Conservation (phyloP, 1,140 invertebrate genomes). For the Zaprionus ornatus region DNA sequence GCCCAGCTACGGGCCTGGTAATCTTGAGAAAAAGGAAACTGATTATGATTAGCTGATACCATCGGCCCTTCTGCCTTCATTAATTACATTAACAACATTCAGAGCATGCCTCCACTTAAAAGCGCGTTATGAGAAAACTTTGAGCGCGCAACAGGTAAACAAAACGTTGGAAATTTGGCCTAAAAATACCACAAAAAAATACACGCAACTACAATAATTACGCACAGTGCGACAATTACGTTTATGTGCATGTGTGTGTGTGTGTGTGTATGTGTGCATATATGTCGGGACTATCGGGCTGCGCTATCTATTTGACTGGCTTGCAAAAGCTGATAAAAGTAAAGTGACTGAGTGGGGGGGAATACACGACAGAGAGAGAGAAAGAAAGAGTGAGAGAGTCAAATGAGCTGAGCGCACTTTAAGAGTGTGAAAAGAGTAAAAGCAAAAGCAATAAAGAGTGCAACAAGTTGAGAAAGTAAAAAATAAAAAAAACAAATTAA, state of each 20-base stretch:
- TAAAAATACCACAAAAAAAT: constrained; percentile 38
- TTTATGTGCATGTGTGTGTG: neutral
- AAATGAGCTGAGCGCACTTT: constrained; percentile 14
- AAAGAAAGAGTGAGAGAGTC: constrained; percentile 10
- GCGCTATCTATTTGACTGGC: constrained; percentile 54
- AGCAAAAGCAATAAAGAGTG: constrained; percentile 38
- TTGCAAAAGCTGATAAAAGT: constrained; percentile 77
- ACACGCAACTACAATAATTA: constrained; percentile 38
- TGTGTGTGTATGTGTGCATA: neutral
- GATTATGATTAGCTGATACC: constrained; percentile 12
- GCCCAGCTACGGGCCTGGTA: too few species aligned
- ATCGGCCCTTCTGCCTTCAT: neutral
- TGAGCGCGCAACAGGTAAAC: constrained; percentile 67
- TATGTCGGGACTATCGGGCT: constrained; percentile 45
- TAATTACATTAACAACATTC: neutral
- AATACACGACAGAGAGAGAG: constrained; percentile 37
- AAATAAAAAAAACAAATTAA: constrained; percentile 20
- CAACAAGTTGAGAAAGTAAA: constrained; percentile 51
- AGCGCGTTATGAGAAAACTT: constrained; percentile 55
- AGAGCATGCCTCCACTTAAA: constrained; percentile 53
- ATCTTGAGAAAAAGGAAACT: neutral
- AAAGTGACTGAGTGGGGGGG: constrained; percentile 15
- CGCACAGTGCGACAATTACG: neutral
- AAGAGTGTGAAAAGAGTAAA: constrained; percentile 13
- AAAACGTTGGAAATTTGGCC: constrained; percentile 52